Percentiles rank a stretch among this genome's conserved stretches.
Evolutionary conservation across 2,113 vertebrate genomes (phyloP).

Genomic region (Pitta sordida): DNA sequence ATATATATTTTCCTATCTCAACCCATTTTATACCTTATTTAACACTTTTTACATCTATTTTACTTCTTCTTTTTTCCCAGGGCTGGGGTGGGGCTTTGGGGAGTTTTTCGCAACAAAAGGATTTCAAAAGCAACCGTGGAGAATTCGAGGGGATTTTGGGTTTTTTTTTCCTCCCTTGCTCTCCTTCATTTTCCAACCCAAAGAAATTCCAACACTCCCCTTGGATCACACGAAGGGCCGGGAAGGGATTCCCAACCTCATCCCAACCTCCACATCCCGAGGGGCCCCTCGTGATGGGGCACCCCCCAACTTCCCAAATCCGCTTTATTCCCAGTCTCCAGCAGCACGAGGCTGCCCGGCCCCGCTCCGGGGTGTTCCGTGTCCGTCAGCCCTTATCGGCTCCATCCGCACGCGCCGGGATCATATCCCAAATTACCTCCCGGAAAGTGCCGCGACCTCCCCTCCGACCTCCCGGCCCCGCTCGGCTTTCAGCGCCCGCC

Average conservation of each 20-base stretch:
- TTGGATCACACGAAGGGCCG: accelerated
- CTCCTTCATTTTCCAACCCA: accelerated
- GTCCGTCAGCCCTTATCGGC: not conserved
- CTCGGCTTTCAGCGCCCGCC: not conserved
- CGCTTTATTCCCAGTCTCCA: accelerated
- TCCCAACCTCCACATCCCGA: not conserved
- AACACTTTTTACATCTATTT: not conserved
- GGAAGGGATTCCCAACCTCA: not conserved
- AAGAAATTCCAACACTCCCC: not conserved
- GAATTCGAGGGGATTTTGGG: not conserved
- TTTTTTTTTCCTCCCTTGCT: accelerated
- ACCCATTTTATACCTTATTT: not conserved
- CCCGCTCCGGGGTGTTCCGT: not conserved
- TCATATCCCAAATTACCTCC: constrained; percentile 41
- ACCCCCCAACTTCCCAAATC: accelerated
- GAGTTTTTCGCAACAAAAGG: accelerated
- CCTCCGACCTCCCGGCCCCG: not conserved
- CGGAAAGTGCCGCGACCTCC: constrained; percentile 25
- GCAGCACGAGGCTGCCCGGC: not conserved
- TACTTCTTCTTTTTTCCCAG: not conserved
- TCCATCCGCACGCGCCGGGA: constrained; percentile 17
- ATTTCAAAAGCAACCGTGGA: not conserved
- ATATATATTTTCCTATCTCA: not conserved
- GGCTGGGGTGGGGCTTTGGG: not conserved
- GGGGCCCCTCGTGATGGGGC: not conserved